phyloP scores from a whole-genome alignment of 2,888 invertebrate species.

The Parapristionchus giblindavisi region DNA sequence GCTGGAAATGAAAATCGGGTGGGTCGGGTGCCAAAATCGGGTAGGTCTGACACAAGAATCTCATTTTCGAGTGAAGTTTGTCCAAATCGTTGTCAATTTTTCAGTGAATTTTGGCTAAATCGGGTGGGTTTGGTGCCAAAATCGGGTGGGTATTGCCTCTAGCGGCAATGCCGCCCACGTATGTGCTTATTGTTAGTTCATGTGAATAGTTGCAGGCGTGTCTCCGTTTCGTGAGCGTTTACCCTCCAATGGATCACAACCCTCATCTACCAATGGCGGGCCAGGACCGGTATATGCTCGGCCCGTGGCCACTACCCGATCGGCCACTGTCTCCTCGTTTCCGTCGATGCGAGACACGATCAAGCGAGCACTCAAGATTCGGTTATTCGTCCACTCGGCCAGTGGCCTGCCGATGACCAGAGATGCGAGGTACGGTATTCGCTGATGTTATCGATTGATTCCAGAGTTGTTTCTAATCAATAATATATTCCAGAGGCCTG shows the following conservation, averaged over 20 bases:
- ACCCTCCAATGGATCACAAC: conserved; percentile 7
- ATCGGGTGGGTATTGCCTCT: too few relatives aligned
- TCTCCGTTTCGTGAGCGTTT: conserved; percentile 11
- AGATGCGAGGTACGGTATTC: conserved; percentile 40
- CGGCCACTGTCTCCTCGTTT: neutral
- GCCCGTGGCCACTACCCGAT: neutral
- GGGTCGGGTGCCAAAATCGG: too few relatives aligned
- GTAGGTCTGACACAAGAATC: too few relatives aligned
- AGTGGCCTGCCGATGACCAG: conserved; percentile 49
- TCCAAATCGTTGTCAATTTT: too few relatives aligned
- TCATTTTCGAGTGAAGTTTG: too few relatives aligned
- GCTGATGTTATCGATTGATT: neutral
- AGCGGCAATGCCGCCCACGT: too few relatives aligned
- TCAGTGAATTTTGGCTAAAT: too few relatives aligned
- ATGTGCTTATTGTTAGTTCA: too few relatives aligned
- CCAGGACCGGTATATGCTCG: neutral
- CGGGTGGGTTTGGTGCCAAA: too few relatives aligned
- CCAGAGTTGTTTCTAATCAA: neutral
- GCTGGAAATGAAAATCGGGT: too few relatives aligned
- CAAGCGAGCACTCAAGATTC: conserved; percentile 12
- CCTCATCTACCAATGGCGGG: neutral
- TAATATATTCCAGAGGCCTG: conserved; percentile 44
- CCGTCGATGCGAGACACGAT: neutral
- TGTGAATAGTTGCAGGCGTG: neutral
- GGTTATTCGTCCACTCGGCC: conserved; percentile 45